Base-by-base conservation (phyloP, 1,140 invertebrate genomes). In the Papilio aristodemus region DNA sequence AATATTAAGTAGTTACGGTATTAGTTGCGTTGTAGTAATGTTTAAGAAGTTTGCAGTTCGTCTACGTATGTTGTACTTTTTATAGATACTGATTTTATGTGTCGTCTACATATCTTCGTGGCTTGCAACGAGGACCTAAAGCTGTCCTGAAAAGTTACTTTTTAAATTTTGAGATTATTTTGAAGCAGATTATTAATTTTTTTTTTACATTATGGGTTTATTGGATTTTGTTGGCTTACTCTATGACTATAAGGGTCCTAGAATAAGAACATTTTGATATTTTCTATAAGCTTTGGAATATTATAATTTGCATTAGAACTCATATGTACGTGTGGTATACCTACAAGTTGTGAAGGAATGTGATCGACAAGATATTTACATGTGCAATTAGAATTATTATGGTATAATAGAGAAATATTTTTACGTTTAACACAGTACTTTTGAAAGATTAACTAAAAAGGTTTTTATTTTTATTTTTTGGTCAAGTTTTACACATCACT, bases 1-100 rank as follows among this genome's bases (percentile, higher is more conserved):
- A 70, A 70, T 72, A 36, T 60, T 67, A 67, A 54, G 50, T 57
- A 72, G 46, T 71, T 68, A 41, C 66, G 58, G 57, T 25, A 17
- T 68, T 75, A 73, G 71, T 59, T 68, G 62, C 67, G 60, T 75
- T 59, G 39, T 66, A 27, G 43, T 50, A 36, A 66, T 46, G 43
- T 66, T 54, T 22, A 54, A 54, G 46, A 22, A 54, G 9, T 54
- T 46, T 13, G 8, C 19, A 22, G 10, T 43, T n/a, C 13, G 14
- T 43, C 41, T 43, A 43, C 14, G 22, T 50, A 50, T 54, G 46
- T 54, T 54, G 46, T 54, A 54, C 19, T 54, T 32, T 2, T 32
- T 32, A 32, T 6, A 22, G 41, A 25, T 54, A 54, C 43, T 19
- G 17, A 19, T 25, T 54, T 54, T 46, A 13, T 46, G 43, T 9